phyloP scores from a whole-genome alignment of 2,113 vertebrate genomes.

The Alaudala cheleensis region DNA sequence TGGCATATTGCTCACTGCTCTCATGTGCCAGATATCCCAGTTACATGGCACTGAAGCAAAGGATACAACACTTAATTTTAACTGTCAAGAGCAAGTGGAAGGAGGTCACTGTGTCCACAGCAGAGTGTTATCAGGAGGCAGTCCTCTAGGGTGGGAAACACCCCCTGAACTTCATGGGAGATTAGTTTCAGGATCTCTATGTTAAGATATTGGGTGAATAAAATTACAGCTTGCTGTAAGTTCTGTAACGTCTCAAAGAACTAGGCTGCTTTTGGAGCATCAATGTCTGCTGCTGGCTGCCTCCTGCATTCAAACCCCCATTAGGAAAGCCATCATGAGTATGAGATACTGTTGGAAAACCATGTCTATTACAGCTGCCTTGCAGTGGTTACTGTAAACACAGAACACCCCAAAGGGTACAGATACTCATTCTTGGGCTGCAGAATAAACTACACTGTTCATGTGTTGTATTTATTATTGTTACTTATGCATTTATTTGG shows the following conservation, averaged over 20 bases:
- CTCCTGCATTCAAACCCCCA: background rate
- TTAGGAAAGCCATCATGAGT: background rate
- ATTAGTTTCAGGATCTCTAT: background rate
- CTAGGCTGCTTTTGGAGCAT: background rate
- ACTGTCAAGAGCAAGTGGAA: background rate
- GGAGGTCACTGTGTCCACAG: background rate
- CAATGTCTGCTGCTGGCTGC: background rate
- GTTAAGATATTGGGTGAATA: accelerated
- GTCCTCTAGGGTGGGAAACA: background rate
- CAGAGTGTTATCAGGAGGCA: background rate
- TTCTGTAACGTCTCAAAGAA: background rate
- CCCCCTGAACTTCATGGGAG: background rate
- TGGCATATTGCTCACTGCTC: background rate
- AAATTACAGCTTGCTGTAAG: background rate
- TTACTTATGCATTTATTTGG: background rate
- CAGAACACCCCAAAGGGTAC: background rate
- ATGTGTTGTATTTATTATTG: background rate
- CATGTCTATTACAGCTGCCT: background rate
- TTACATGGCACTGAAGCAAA: background rate
- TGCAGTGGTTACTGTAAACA: background rate
- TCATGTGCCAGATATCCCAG: accelerated
- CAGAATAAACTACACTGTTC: background rate
- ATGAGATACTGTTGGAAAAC: background rate
- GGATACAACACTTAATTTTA: background rate
- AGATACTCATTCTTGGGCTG: background rate